These are phyloP conservation scores for Mythimna albipuncta DNA, from an alignment of 2,888 invertebrate species.

Conservation along the genomic window DNA sequence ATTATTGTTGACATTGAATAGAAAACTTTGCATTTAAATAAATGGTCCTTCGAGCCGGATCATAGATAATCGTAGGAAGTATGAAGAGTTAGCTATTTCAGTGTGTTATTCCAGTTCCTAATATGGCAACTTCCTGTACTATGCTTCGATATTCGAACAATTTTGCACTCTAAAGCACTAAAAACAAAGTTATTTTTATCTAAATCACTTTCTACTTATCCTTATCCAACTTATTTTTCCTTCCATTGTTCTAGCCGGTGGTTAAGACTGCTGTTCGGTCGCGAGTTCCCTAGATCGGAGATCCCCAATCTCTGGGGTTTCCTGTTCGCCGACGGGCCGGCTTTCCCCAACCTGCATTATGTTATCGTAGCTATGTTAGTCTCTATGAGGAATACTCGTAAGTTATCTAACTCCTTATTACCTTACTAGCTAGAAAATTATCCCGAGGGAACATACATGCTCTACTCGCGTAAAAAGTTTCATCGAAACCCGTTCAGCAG, in stretches of 20 bases:
- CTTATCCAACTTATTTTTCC: not conserved
- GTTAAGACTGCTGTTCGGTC: constrained; percentile 95
- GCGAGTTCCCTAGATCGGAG: constrained; percentile 95
- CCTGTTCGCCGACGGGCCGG: constrained; percentile 93
- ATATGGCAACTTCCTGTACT: not conserved
- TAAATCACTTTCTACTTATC: not conserved
- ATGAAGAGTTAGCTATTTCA: not conserved
- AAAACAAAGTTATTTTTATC: not conserved
- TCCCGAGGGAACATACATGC: too few relatives aligned
- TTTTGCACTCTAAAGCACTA: not conserved
- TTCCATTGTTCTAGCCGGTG: constrained; percentile 92
- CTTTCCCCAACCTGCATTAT: constrained; percentile 86
- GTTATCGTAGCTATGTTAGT: constrained; percentile 95
- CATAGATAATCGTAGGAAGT: not conserved
- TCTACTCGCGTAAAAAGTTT: too few relatives aligned
- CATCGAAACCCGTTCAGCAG: too few relatives aligned
- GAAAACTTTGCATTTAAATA: not conserved
- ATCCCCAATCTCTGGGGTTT: constrained; percentile 96
- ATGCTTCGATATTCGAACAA: not conserved
- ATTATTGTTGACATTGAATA: too few relatives aligned
- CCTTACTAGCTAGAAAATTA: not conserved
- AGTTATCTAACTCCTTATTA: constrained; percentile 74
- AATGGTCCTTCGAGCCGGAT: not conserved
- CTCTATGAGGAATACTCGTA: constrained; percentile 92
- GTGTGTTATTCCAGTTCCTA: not conserved